A percentile compares a stretch with the other conserved stretches of the same genome.
Conservation (phyloP, 1,140 invertebrate species). For the Drosophila ohnishii region DNA sequence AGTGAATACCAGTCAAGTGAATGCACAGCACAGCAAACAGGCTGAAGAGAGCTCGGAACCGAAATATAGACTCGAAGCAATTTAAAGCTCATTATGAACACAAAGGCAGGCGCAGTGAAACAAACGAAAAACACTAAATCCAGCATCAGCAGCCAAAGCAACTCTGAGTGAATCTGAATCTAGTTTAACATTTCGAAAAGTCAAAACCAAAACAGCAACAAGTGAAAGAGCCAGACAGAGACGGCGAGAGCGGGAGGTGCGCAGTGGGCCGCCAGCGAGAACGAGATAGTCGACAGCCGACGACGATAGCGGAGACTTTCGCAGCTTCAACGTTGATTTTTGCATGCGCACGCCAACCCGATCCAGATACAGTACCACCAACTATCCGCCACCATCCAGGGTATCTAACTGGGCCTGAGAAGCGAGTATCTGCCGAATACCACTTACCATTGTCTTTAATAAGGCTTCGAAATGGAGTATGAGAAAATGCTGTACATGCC, state of each 20-base stretch:
- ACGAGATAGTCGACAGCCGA: slow-evolving; percentile 46
- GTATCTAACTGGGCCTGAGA: slow-evolving; percentile 32
- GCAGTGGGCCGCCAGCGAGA: slow-evolving; percentile 29
- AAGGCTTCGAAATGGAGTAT: slow-evolving; percentile 68
- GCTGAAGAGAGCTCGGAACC: slow-evolving; percentile 17
- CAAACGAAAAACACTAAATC: slow-evolving; percentile 30
- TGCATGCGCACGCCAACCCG: slow-evolving; percentile 54
- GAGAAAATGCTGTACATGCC: slow-evolving; percentile 75
- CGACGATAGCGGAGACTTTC: slow-evolving; percentile 59
- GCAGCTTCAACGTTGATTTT: slow-evolving; percentile 59
- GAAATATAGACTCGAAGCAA: slow-evolving; percentile 33
- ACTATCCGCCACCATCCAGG: slow-evolving; percentile 14
- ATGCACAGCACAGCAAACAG: slow-evolving; percentile 45
- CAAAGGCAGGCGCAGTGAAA: slow-evolving; percentile 48
- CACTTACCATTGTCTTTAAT: slow-evolving; percentile 28
- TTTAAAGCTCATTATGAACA: slow-evolving; percentile 54
- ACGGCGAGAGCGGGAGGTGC: slow-evolving; percentile 34
- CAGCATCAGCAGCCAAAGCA: slow-evolving; percentile 11
- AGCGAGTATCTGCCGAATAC: slow-evolving; percentile 23
- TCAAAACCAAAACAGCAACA: slow-evolving; percentile 52
- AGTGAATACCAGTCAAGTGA: slow-evolving; percentile 54
- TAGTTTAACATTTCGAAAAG: slow-evolving; percentile 57
- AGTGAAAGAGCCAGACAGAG: slow-evolving; percentile 58
- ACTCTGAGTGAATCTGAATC: slow-evolving; percentile 49
- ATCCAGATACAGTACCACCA: slow-evolving; percentile 25